Base-by-base conservation (phyloP, 2,113 vertebrate species). In the Plestiodon gilberti region DNA sequence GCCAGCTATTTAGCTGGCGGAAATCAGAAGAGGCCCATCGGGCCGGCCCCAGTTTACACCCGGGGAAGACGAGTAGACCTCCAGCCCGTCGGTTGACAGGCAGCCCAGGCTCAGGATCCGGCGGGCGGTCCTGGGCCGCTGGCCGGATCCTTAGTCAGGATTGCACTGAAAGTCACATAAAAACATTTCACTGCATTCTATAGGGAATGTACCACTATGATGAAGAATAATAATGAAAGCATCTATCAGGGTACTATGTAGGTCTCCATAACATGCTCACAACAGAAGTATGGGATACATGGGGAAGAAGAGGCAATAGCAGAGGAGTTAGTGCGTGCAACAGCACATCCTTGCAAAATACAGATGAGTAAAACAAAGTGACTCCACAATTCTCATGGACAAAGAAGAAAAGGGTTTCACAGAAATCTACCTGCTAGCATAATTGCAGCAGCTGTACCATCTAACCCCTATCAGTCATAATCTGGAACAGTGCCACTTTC, bases 391-490 rank as follows among this genome's bases (percentile, higher is more conserved):
- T 91, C 33, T 86, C 17, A 64, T 43, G 62, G 1, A 18, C 73
- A 85, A 18, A 88, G 48, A 43, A 86, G 76, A 88, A 88, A 91
- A 5, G 8, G 15, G 38, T 84, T 90, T 86, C 8, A 65, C 93
- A 92, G 77, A 80, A 5, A 4, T 85, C 70, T 73, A 95, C 87
- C 94, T 90, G 70, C 81, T 86, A 85, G 87, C 89, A 91, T 87
- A 96, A 86, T 91, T 93, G 91, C 62, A 92, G 91, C 86, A 93
- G 92, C 91, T 95, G 90, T 75, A 93, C 88, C 57, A 88, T 78
- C 89, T 88, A 94, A 93, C 89, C 91, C 93, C 94, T 89, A 96
- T 97, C 97, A 97, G 94, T 97, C 96, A 97, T 95, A 94, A 97
- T 97, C 94, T 96, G 97, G 94, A 96, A 93, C 82, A 92, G 91